These are phyloP conservation scores for Syrmaticus mikado DNA, from an alignment of 2,113 vertebrate species.

Conservation along the genomic window DNA sequence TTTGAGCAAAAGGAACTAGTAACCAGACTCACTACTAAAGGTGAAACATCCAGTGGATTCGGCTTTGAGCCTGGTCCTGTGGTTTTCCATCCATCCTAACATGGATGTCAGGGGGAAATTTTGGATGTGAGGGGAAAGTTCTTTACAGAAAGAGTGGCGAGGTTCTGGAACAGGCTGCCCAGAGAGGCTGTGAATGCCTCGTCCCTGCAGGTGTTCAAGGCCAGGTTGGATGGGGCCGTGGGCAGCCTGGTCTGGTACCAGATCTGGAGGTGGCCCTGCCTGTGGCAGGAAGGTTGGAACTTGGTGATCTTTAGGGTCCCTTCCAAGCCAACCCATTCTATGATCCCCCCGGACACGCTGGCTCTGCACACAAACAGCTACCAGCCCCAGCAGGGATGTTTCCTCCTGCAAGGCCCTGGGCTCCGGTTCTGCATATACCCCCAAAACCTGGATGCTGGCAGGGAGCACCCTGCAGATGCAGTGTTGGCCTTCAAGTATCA, in stretches of 20 bases:
- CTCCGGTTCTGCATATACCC: neutral
- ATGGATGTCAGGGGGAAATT: no score
- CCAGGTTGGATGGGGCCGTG: no score
- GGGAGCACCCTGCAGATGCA: neutral
- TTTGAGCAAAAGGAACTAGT: slow-evolving; percentile 59
- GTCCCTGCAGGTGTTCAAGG: no score
- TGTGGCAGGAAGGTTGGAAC: no score
- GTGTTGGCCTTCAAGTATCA: neutral
- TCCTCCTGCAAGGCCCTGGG: neutral
- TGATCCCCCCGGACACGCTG: neutral
- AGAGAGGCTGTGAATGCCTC: no score
- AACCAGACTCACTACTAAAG: slow-evolving; percentile 57
- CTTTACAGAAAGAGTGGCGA: no score
- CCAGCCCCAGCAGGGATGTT: neutral
- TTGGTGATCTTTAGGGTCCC: no score
- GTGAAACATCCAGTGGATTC: slow-evolving; percentile 56
- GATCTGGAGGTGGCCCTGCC: no score
- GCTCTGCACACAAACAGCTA: neutral
- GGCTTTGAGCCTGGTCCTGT: neutral
- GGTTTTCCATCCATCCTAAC: neutral
- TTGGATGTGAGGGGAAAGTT: no score
- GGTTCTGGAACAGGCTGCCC: no score
- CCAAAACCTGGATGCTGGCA: neutral
- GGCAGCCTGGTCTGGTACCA: no score
- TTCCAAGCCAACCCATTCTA: no score